phyloP scores from a whole-genome alignment of 2,888 invertebrate genomes.

The Fissipunctia ypsillon region DNA sequence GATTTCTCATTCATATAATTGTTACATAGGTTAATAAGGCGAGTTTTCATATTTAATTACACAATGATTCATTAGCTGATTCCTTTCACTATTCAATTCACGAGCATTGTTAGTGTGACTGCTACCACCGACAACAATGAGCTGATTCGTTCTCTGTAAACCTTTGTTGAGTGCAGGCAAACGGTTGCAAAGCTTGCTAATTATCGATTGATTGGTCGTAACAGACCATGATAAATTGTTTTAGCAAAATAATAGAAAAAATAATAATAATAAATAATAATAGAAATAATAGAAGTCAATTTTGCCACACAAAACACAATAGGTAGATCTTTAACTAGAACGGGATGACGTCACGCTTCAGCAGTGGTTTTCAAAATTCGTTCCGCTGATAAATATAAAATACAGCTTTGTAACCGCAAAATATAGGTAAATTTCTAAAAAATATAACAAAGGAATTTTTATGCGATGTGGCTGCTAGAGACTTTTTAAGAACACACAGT shows the following conservation, averaged over 20 bases:
- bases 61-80: conserved; percentile 78
- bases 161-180: conserved; percentile 48
- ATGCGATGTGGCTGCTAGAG: background rate
- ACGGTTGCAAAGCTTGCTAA: conserved; percentile 50
- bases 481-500: background rate
- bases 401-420: background rate
- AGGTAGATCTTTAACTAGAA: conserved; percentile 20
- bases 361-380: conserved; percentile 21
- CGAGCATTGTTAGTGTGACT: conserved; percentile 71
- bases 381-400: conserved; percentile 26
- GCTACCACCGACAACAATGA: conserved; percentile 74
- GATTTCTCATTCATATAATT: conserved; percentile 80
- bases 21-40: conserved; percentile 81
- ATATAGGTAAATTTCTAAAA: conserved; percentile 1
- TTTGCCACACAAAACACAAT: conserved; percentile 40
- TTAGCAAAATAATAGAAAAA: too few relatives aligned
- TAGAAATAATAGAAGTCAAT: conserved; percentile 22
- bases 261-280: too few relatives aligned
- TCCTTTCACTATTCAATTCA: conserved; percentile 79
- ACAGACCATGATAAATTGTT: conserved; percentile 35
- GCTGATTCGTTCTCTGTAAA: conserved; percentile 68
- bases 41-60: conserved; percentile 82
- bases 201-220: conserved; percentile 51
- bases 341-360: conserved; percentile 15
- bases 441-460: conserved; percentile 24